These are phyloP conservation scores for Onchidella celtica DNA, from an alignment of 2,888 invertebrate genomes.

Conservation along the genomic window DNA sequence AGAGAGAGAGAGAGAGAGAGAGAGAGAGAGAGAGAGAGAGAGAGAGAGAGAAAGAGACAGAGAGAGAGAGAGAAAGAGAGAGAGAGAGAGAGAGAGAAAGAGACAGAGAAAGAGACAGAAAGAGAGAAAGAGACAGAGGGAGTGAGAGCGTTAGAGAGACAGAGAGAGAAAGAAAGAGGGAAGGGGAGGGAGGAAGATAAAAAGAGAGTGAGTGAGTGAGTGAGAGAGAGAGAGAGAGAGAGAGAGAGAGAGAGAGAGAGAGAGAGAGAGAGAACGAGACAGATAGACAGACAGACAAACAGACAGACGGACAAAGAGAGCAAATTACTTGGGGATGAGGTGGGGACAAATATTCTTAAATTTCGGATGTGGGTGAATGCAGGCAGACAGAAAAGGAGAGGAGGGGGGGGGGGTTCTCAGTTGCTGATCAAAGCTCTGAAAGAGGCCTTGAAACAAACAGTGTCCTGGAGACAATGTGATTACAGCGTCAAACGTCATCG, in stretches of 20 bases:
- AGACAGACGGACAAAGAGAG: too few species aligned
- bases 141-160: neutral
- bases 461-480: too few species aligned
- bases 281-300: neutral
- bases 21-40: conserved; percentile 9
- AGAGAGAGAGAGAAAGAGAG: conserved; percentile 7
- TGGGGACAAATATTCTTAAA: too few species aligned
- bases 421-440: too few species aligned
- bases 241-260: neutral
- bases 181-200: neutral
- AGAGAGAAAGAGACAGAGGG: neutral
- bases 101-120: neutral
- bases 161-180: conserved; percentile 19
- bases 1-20: conserved; percentile 16
- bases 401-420: too few species aligned
- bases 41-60: conserved; percentile 16
- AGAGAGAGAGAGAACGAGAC: neutral
- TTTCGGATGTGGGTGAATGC: too few species aligned
- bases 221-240: neutral
- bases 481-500: too few species aligned
- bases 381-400: too few species aligned
- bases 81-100: neutral
- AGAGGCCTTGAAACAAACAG: too few species aligned
- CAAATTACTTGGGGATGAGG: too few species aligned
- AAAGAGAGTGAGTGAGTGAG: neutral